Conservation (phyloP, 2,888 invertebrate species). For the Allygus modestus region DNA sequence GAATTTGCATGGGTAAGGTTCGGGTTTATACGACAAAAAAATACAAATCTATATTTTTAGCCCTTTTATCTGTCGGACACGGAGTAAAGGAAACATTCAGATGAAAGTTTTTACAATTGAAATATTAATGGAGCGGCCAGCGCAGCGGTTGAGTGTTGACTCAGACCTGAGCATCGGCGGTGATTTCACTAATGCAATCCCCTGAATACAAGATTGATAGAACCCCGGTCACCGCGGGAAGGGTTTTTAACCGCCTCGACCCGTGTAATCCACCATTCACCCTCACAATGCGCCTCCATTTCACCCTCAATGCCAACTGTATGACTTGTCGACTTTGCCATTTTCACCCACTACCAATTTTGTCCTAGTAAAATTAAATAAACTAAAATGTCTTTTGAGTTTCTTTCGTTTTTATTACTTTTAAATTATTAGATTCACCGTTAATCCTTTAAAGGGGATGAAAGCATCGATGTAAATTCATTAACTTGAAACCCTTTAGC, state of each 20-base stretch:
- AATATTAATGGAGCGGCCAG: slow-evolving; percentile 1
- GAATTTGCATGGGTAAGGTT: too few species aligned
- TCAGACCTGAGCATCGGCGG: not conserved
- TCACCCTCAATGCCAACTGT: not conserved
- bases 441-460: too few species aligned
- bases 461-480: too few species aligned
- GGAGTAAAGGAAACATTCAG: too few species aligned
- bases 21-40: too few species aligned
- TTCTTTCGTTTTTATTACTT: too few species aligned
- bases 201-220: slow-evolving; percentile 41
- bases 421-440: too few species aligned
- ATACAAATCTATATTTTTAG: too few species aligned
- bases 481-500: too few species aligned
- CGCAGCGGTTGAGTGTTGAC: not conserved
- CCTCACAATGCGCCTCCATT: slow-evolving; percentile 10
- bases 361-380: too few species aligned
- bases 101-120: not conserved
- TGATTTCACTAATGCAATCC: slow-evolving; percentile 25
- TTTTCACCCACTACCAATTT: not conserved
- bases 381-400: too few species aligned
- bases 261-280: slow-evolving; percentile 38
- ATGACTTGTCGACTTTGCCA: not conserved
- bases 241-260: not conserved
- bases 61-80: too few species aligned
- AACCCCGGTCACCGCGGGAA: not conserved